Evolutionary conservation across 2,888 invertebrate species (phyloP), one percentile per base, ranked within the genome.

Genomic region (Hirudinaria manillensis): DNA sequence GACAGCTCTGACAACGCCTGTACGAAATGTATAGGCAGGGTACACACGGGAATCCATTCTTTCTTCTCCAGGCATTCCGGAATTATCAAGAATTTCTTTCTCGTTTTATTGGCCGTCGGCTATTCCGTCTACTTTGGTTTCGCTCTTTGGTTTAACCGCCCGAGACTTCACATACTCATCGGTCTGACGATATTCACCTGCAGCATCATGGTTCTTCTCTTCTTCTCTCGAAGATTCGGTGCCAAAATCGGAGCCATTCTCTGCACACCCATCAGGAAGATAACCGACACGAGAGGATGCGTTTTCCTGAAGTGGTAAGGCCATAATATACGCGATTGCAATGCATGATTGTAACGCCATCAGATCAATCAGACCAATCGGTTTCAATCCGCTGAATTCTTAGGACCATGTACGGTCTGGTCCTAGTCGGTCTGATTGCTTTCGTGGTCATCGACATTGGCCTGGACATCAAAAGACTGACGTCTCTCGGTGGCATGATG

Each of bases 401-500:
- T 72, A 79, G 79, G 77, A 29, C 70, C 21, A 36, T 77, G 34
- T 78, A 77, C 74, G 55, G 72, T 16, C 21, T 67, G 24, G 56
- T 78, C 6, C 51, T 75, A n/a, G 21, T 78, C 0, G 80, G 76
- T n/a, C 34, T 80, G 38, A 29, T 79, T 0, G 76, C 75, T 21
- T 77, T 80, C 68, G 75, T 81, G 51, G 77, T 76, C 16, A 76
- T 80, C n/a, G 79, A 79, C 70, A 71, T 81, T 10, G 72, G 79
- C 34, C 65, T 80, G 13, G 82, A 83, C 72, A 78, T 81, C 24
- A 71, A 77, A 21, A 82, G 83, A 53, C 79, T 84, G 61, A 77
- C 81, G 19, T 81, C 84, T 0, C 77, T 81, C 7, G 81, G 80
- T 7, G 84, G 84, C 6, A 78, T 83, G 67, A 73, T 78, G 0